Base-by-base conservation (phyloP, 2,113 vertebrate genomes). In the Panthera tigris region DNA sequence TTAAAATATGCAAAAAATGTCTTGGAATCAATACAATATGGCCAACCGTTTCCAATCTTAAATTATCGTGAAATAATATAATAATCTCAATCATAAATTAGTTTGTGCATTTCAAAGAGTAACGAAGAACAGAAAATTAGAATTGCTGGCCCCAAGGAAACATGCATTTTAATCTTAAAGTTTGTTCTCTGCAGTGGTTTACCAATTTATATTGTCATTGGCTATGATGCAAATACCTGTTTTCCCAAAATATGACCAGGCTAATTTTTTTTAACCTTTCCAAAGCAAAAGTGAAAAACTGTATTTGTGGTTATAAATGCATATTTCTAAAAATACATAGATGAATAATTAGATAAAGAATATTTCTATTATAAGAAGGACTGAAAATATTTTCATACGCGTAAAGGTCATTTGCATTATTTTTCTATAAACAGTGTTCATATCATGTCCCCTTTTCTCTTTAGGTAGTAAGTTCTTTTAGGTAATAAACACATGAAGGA, bases 1-100 rank as follows among this genome's bases (percentile, higher is more conserved):
- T 63, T 78, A 96, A 95, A 89, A 96, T 68, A 89, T 25, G 16
- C 83, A 76, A 91, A 84, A 89, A 71, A 48, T 9, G 27, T 91
- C 74, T 79, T 48, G 80, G 66, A 52, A 86, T 68, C 76, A 96
- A 83, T 36, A 31, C 82, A 87, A 85, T 74, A 69, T 14, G 12
- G 8, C 36, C 39, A 52, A 33, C 6, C 36, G 9, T 48, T 95
- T 61, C 78, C 0, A 84, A 45, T 78, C 39, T 85, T 84, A 82
- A 11, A 29, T 78, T 79, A 61, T 61, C 55, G 66, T 15, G 52
- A 78, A 86, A 61, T 13, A 89, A 63, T 36, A 89, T 52, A 92
- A 82, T 79, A 79, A 55, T 11, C 50, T 84, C 41, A 83, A 74
- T 88, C 50, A 78, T 39, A 84, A 6, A 78, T 91, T 91, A 94